A percentile compares a stretch with the other conserved stretches of the same genome.
Evolutionary conservation across 2,888 invertebrate species (phyloP).

Genomic region (Monopis laevigella): DNA sequence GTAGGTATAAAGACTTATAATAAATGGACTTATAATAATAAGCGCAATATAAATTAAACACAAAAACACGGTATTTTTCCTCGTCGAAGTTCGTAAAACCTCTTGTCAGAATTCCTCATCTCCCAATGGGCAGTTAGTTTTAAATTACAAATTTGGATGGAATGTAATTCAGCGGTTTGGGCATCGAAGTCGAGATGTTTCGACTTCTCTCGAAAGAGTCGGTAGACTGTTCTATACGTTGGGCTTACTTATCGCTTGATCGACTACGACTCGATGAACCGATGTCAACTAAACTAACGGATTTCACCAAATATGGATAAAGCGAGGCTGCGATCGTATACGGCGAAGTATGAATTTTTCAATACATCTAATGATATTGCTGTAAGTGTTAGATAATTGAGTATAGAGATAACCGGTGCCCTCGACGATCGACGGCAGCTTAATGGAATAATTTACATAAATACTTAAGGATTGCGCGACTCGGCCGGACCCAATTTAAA

Average conservation of each 20-base stretch:
- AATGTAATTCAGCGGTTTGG: too few species aligned
- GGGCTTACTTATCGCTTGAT: background rate
- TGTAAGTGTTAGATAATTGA: slow-evolving; percentile 12
- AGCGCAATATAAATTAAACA: too few species aligned
- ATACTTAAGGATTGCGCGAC: slow-evolving; percentile 9
- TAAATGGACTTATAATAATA: too few species aligned
- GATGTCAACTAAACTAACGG: slow-evolving; percentile 12
- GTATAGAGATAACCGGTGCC: slow-evolving; percentile 5
- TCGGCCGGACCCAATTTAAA: slow-evolving; percentile 3
- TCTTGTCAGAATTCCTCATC: too few species aligned
- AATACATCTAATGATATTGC: slow-evolving; percentile 9
- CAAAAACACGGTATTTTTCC: too few species aligned
- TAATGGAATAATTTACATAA: slow-evolving; percentile 12
- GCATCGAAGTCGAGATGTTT: too few species aligned
- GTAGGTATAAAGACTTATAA: too few species aligned
- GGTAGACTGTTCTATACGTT: too few species aligned
- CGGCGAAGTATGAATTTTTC: slow-evolving; percentile 7
- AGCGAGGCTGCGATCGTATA: slow-evolving; percentile 6
- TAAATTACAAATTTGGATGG: too few species aligned
- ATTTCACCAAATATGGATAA: slow-evolving; percentile 10
- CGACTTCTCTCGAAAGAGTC: too few species aligned
- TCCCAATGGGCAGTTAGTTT: too few species aligned
- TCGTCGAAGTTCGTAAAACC: too few species aligned
- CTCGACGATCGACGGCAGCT: slow-evolving; percentile 10
- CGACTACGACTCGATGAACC: background rate